Evolutionary conservation across 1,140 invertebrate genomes (phyloP).

Genomic region (Onthophagus taurus): DNA sequence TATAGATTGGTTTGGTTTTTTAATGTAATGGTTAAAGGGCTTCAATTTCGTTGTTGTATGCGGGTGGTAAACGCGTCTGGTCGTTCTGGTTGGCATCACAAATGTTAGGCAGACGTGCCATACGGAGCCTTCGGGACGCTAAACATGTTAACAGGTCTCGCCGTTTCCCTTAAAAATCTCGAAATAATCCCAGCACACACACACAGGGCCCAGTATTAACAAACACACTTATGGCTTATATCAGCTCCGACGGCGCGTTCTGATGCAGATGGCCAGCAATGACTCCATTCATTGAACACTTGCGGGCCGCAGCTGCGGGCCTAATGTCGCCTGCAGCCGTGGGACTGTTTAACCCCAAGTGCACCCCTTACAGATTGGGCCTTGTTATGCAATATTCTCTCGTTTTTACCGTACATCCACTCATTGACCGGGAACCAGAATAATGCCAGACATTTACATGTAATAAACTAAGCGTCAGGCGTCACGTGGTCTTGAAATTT

Average conservation of each 20-base stretch:
- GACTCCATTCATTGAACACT: conserved; percentile 22
- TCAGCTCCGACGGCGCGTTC: conserved; percentile 16
- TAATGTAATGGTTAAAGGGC: too few species aligned
- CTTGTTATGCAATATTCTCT: conserved; percentile 13
- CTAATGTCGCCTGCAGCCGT: conserved; percentile 17
- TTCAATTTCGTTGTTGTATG: too few species aligned
- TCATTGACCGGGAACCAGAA: background rate
- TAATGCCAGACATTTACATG: background rate
- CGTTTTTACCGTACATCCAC: too few species aligned
- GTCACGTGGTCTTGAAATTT: background rate
- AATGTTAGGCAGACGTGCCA: too few species aligned
- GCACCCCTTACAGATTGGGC: conserved; percentile 14
- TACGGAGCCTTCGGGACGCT: too few species aligned
- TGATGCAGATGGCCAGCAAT: conserved; percentile 18
- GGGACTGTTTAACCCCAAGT: conserved; percentile 17
- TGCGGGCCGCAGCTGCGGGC: conserved; percentile 21
- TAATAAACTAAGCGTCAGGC: too few species aligned
- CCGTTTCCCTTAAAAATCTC: too few species aligned
- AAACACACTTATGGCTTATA: conserved; percentile 16
- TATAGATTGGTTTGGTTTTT: too few species aligned
- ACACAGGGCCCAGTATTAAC: too few species aligned
- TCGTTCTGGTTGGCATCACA: too few species aligned
- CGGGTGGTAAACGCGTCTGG: too few species aligned
- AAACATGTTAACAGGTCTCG: too few species aligned
- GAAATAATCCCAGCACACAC: conserved; percentile 5